These are phyloP conservation scores for Apoda limacodes DNA, from an alignment of 2,888 invertebrate genomes.

Conservation along the genomic window DNA sequence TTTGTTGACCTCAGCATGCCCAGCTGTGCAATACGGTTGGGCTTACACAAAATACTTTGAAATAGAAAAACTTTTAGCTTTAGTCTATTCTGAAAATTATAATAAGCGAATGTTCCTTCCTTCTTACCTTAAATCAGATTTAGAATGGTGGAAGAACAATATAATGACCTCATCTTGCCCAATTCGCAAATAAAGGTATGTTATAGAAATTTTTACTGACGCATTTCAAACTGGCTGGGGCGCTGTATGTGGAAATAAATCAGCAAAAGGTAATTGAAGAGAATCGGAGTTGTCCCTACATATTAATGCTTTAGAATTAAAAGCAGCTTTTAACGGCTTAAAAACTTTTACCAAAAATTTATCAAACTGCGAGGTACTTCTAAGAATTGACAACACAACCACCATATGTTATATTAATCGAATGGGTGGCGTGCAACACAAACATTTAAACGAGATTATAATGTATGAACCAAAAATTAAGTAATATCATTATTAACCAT, in stretches of 20 bases:
- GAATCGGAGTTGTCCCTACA: conserved; percentile 5
- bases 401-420: conserved; percentile 11
- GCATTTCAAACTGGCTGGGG: conserved; percentile 15
- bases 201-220: conserved; percentile 12
- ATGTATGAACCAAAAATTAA: no score
- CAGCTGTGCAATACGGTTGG: no score
- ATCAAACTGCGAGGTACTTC: conserved; percentile 6
- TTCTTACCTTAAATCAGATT: no score
- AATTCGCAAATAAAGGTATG: conserved; percentile 1
- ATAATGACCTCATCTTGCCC: no score
- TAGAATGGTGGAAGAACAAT: no score
- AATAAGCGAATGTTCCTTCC: no score
- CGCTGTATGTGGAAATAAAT: conserved; percentile 6
- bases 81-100: no score
- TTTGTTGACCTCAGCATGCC: no score
- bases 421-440: conserved; percentile 11
- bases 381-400: conserved; percentile 14
- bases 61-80: no score
- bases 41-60: no score
- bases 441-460: conserved; percentile 7
- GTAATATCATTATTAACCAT: no score
- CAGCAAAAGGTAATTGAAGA: conserved; percentile 7
- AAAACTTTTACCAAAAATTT: conserved; percentile 11
- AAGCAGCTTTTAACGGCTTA: conserved; percentile 10
- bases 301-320: conserved; percentile 12